Percentiles rank a stretch among this genome's conserved stretches.
Evolutionary conservation across 2,888 invertebrate genomes (phyloP).

Genomic region (Gymnoscelis rufifasciata): DNA sequence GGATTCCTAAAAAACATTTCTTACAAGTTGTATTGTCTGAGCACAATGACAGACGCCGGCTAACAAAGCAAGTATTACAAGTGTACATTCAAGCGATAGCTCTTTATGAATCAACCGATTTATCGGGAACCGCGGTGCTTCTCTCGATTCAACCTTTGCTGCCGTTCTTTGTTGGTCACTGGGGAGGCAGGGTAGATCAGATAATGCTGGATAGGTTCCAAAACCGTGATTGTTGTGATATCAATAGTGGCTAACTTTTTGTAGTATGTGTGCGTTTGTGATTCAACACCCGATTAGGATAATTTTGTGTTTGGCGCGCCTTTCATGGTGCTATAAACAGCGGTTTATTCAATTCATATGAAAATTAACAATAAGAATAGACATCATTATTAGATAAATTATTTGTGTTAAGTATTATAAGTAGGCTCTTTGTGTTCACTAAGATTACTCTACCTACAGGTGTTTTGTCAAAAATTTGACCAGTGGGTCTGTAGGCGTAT

Average conservation of each 20-base stretch:
- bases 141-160: conserved; percentile 38
- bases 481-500: too few relatives aligned
- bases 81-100: conserved; percentile 76
- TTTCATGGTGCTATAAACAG: conserved; percentile 22
- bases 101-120: conserved; percentile 69
- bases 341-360: conserved; percentile 7
- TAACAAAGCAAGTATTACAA: conserved; percentile 74
- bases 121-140: conserved; percentile 54
- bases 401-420: not conserved
- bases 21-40: conserved; percentile 77
- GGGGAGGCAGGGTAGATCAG: conserved; percentile 45
- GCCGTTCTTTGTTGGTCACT: conserved; percentile 31
- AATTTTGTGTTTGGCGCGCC: conserved; percentile 59
- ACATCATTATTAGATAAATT: too few relatives aligned
- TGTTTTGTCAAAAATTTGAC: too few relatives aligned
- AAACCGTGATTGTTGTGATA: conserved; percentile 73
- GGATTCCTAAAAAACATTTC: conserved; percentile 77
- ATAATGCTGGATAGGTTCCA: conserved; percentile 62
- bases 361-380: conserved; percentile 6
- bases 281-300: conserved; percentile 60
- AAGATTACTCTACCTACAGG: too few relatives aligned
- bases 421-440: too few relatives aligned
- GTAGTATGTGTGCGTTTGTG: conserved; percentile 67
- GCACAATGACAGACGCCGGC: conserved; percentile 71
- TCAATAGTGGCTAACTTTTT: conserved; percentile 74